Evolutionary conservation across 2,113 vertebrate genomes (phyloP), one percentile per base, ranked within the genome.

Genomic region (Myanophis thanlyinensis): DNA sequence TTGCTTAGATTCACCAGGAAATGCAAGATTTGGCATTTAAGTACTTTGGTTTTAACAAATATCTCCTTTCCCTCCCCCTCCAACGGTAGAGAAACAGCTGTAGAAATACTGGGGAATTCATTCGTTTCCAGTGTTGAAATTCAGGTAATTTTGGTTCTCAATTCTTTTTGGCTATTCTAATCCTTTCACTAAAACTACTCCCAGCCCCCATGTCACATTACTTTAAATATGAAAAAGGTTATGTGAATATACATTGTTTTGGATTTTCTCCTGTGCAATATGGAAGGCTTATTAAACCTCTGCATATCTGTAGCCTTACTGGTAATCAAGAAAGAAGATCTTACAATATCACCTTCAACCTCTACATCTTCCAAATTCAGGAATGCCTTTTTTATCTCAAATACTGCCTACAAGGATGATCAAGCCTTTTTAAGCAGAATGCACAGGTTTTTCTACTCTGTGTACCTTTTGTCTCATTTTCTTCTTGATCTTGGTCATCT

Each of bases 401-500:
- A 54, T 89, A 6, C 30, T 48, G n/a, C 30, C 0, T 0, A 85
- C 47, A 85, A 51, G 47, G 44, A 49, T n/a, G 56, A 35, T 9
- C 6, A 0, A 25, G 20, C 5, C 44, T n/a, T 44, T 88, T 48
- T 13, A 51, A 18, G 59, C 40, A 59, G 30, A 44, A 59, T 51
- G 7, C 30, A 90, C 46, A 46, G 93, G 92, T 91, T 5, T 0
- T 0, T 51, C 85, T 85, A 67, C 30, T 15, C 0, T 15, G 92
- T 46, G 2, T 87, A 99, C 98, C 98, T 99, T 99, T 97, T 98
- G 97, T 95, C 98, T 98, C 97, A 99, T 98, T 94, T 99, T 99
- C 97, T 99, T 99, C 97, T 99, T 99, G 96, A 98, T 98, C 95
- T 99, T 99, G 94, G 95, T 97, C 84, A 99, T 97, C 96, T 98